Evolutionary conservation across 2,888 invertebrate genomes (phyloP).

Genomic region (Lochmaea capreae): DNA sequence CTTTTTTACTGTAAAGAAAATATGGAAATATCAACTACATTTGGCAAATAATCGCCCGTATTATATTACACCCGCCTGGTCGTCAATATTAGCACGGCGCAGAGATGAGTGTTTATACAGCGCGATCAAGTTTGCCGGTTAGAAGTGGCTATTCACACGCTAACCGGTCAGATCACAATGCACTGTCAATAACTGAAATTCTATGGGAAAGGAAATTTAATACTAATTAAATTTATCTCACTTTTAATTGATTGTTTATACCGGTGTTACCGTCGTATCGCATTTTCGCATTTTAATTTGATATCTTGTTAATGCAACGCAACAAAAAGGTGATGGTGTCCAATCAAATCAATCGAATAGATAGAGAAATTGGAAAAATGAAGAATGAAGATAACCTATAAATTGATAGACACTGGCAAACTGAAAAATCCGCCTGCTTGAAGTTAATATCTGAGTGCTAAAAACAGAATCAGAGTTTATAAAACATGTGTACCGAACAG

Average conservation of each 20-base stretch:
- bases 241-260: conserved; percentile 16
- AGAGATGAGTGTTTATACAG: conserved; percentile 48
- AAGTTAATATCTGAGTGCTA: too few relatives aligned
- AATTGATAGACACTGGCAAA: too few relatives aligned
- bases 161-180: conserved; percentile 30
- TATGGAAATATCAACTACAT: not conserved
- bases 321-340: too few relatives aligned
- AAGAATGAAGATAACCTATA: too few relatives aligned
- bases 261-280: not conserved
- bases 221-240: conserved; percentile 21
- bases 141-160: conserved; percentile 38
- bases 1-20: too few relatives aligned
- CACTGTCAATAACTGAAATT: conserved; percentile 27
- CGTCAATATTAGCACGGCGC: conserved; percentile 49
- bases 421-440: too few relatives aligned
- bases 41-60: conserved; percentile 2
- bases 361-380: too few relatives aligned
- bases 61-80: not conserved
- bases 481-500: too few relatives aligned
- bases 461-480: too few relatives aligned
- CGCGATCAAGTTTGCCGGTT: conserved; percentile 42
- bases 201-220: conserved; percentile 26
- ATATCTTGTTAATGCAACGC: not conserved
- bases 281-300: not conserved
- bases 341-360: too few relatives aligned